phyloP scores from a whole-genome alignment of 2,113 vertebrate genomes.

The Acanthochromis polyacanthus region DNA sequence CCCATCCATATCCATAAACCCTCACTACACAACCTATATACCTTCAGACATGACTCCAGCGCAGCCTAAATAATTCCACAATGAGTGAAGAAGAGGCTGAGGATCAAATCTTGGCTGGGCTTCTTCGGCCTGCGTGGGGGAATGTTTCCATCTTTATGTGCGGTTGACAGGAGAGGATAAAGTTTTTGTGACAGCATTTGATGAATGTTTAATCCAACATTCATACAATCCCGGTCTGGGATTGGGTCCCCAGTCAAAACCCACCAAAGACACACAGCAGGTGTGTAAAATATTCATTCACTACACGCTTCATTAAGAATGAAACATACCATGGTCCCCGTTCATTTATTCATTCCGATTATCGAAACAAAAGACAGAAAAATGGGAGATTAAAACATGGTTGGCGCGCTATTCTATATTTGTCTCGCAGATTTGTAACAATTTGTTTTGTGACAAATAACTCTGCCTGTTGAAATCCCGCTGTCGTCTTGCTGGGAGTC shows the following conservation, averaged over 20 bases:
- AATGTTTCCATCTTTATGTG: slow-evolving; percentile 57
- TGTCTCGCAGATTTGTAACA: slow-evolving; percentile 86
- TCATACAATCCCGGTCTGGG: slow-evolving; percentile 76
- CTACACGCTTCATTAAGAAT: slow-evolving; percentile 87
- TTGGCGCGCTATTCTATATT: slow-evolving; percentile 77
- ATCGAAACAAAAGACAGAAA: slow-evolving; percentile 87
- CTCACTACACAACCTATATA: slow-evolving; percentile 60
- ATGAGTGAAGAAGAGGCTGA: slow-evolving; percentile 38
- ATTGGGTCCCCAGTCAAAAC: slow-evolving; percentile 82
- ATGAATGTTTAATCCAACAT: slow-evolving; percentile 88
- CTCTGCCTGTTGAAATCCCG: slow-evolving; percentile 78
- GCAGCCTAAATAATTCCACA: slow-evolving; percentile 66
- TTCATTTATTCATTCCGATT: slow-evolving; percentile 86
- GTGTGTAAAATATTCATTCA: slow-evolving; percentile 87
- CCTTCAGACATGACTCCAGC: slow-evolving; percentile 55
- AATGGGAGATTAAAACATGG: slow-evolving; percentile 81
- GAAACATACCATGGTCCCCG: slow-evolving; percentile 78
- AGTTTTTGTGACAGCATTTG: slow-evolving; percentile 85
- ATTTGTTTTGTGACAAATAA: slow-evolving; percentile 87
- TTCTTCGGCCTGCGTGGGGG: slow-evolving; percentile 40
- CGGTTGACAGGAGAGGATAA: slow-evolving; percentile 79
- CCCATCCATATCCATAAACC: slow-evolving; percentile 71
- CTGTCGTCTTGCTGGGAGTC: slow-evolving; percentile 78
- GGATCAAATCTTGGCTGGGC: slow-evolving; percentile 52
- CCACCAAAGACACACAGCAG: slow-evolving; percentile 82